phyloP scores from a whole-genome alignment of 2,888 invertebrate species.

The Dasypogon diadema region DNA sequence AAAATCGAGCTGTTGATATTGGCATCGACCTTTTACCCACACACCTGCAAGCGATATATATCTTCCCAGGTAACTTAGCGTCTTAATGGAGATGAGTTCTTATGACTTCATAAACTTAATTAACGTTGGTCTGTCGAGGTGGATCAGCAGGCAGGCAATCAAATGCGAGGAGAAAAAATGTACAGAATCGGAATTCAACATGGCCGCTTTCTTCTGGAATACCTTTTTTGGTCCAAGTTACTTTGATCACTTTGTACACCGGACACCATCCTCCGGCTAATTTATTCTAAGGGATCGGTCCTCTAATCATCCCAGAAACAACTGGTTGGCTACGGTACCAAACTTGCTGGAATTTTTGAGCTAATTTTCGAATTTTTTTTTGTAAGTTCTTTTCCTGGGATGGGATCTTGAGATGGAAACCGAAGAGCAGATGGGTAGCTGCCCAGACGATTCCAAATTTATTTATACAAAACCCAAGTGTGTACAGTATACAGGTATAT shows the following conservation, averaged over 20 bases:
- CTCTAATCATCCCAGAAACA: constrained; percentile 42
- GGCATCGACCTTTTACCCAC: background rate
- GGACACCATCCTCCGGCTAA: constrained; percentile 41
- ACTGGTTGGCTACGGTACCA: constrained; percentile 41
- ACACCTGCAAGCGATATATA: background rate
- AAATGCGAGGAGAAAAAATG: constrained; percentile 27
- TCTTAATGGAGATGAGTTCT: constrained; percentile 38
- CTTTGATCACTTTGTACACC: constrained; percentile 20
- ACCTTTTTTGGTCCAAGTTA: background rate
- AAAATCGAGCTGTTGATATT: background rate
- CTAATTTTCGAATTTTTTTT: constrained; percentile 44
- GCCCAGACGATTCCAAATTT: constrained; percentile 1
- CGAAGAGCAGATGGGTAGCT: constrained; percentile 36
- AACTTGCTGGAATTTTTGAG: constrained; percentile 24
- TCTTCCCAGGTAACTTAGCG: background rate
- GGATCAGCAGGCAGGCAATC: constrained; percentile 33
- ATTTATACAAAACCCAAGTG: background rate
- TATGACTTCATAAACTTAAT: constrained; percentile 50
- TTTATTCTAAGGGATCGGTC: constrained; percentile 32
- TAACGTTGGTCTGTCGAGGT: constrained; percentile 12
- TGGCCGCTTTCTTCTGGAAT: constrained; percentile 30
- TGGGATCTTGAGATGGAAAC: constrained; percentile 3
- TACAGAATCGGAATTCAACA: constrained; percentile 34
- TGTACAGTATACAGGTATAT: constrained; percentile 2
- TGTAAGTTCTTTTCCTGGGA: background rate